These are phyloP conservation scores for Pipra filicauda DNA, from an alignment of 2,113 vertebrate species.

Conservation along the genomic window DNA sequence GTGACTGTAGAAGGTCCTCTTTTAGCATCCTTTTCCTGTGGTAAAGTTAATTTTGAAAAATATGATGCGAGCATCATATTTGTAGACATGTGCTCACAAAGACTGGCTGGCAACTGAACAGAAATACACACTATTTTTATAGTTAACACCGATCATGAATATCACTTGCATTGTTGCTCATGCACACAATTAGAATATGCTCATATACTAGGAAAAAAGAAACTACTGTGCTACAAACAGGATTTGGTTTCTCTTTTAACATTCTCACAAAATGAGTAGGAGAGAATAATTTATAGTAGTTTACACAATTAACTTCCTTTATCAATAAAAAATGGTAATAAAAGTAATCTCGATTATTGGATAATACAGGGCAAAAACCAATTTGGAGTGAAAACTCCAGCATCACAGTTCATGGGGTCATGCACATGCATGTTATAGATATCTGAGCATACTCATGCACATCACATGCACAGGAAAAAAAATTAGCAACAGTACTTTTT, in stretches of 20 bases:
- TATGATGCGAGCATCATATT: conserved; percentile 69
- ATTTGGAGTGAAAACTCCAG: conserved; percentile 56
- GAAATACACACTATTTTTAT: background rate
- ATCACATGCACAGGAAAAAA: conserved; percentile 59
- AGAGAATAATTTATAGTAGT: background rate
- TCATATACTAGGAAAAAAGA: background rate
- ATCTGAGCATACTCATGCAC: conserved; percentile 49
- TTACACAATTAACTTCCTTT: background rate
- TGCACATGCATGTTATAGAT: conserved; percentile 74
- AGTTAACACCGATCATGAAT: background rate
- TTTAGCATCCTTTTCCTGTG: conserved; percentile 72
- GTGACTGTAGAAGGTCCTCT: conserved; percentile 52
- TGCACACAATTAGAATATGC: background rate
- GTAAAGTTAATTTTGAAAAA: conserved; percentile 50
- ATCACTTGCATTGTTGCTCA: conserved; percentile 18
- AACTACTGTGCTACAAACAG: background rate
- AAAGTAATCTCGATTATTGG: conserved; percentile 43
- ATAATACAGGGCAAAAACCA: conserved; percentile 62
- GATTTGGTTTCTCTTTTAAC: background rate
- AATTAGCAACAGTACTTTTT: conserved; percentile 48
- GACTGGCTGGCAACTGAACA: conserved; percentile 16
- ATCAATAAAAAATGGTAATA: conserved; percentile 8
- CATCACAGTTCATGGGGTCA: conserved; percentile 53
- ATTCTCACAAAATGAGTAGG: background rate
- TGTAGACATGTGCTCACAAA: conserved; percentile 46